Conservation (phyloP, 2,113 vertebrate genomes). For the Lontra canadensis region DNA sequence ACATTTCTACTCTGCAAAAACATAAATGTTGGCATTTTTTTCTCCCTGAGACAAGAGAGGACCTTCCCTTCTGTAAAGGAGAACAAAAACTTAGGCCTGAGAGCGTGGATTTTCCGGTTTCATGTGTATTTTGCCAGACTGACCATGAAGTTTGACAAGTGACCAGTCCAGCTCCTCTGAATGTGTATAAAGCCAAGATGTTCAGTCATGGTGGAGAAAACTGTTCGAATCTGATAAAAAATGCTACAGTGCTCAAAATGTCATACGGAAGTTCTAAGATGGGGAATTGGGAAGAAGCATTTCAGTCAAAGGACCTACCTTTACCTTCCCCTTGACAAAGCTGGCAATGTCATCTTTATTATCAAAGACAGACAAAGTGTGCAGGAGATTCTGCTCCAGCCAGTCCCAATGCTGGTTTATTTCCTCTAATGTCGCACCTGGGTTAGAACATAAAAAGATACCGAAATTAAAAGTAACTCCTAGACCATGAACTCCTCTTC, state of each 20-base stretch:
- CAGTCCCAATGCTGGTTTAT: conserved; percentile 97
- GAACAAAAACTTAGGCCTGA: not conserved
- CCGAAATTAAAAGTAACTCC: not conserved
- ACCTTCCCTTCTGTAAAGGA: not conserved
- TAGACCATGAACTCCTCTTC: not conserved
- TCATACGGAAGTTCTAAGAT: accelerated
- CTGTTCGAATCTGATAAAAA: not conserved
- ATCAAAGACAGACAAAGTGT: conserved; percentile 96
- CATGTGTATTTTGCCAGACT: not conserved
- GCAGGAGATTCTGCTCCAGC: conserved; percentile 95
- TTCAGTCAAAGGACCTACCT: conserved; percentile 83
- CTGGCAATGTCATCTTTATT: conserved; percentile 96
- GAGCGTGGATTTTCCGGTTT: not conserved
- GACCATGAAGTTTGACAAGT: not conserved
- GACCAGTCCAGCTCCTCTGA: not conserved
- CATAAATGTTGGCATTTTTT: not conserved
- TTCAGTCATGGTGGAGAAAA: not conserved
- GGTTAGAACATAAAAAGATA: conserved; percentile 49
- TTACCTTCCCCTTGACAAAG: conserved; percentile 97
- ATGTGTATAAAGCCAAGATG: not conserved
- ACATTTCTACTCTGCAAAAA: not conserved
- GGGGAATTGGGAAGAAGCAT: accelerated
- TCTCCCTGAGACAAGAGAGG: not conserved
- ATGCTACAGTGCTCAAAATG: not conserved
- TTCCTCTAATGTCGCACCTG: conserved; percentile 94